Percentiles rank a stretch among this genome's conserved stretches.
These are phyloP conservation scores for Thereva unica DNA, from an alignment of 2,888 invertebrate species.

Conservation along the genomic window DNA sequence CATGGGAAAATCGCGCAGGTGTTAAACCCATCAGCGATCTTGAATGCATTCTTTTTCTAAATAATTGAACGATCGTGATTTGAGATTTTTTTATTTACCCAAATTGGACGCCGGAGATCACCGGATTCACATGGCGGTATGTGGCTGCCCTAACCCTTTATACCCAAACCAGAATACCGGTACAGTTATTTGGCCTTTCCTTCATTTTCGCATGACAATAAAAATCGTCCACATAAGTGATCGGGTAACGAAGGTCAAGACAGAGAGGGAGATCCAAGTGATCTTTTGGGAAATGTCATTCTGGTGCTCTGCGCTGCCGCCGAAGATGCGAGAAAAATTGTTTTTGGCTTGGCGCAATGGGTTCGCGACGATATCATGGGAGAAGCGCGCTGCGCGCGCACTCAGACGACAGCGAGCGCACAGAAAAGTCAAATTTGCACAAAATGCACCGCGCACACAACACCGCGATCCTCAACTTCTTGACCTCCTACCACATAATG, in stretches of 20 bases:
- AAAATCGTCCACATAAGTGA: slow-evolving; percentile 24
- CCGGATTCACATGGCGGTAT: not conserved
- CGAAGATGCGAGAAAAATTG: slow-evolving; percentile 27
- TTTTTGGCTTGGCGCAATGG: slow-evolving; percentile 13
- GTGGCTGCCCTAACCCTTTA: slow-evolving; percentile 10
- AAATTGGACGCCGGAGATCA: slow-evolving; percentile 30
- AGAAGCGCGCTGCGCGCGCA: slow-evolving; percentile 11
- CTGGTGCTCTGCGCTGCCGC: slow-evolving; percentile 24
- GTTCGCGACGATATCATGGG: slow-evolving; percentile 23
- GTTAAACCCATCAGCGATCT: slow-evolving; percentile 15
- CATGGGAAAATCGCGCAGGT: slow-evolving; percentile 41
- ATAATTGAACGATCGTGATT: slow-evolving; percentile 38
- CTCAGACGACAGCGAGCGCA: not conserved
- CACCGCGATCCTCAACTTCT: slow-evolving; percentile 22
- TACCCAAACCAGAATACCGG: slow-evolving; percentile 5
- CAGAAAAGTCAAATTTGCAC: slow-evolving; percentile 31
- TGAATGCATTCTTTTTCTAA: slow-evolving; percentile 25
- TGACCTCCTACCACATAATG: slow-evolving; percentile 5
- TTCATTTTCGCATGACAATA: slow-evolving; percentile 32
- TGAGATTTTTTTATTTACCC: slow-evolving; percentile 17
- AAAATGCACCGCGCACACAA: slow-evolving; percentile 21
- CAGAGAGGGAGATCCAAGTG: not conserved
- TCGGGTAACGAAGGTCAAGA: slow-evolving; percentile 28
- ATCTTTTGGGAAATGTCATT: slow-evolving; percentile 35
- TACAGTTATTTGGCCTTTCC: slow-evolving; percentile 38